Base-by-base conservation (phyloP, 2,113 vertebrate genomes). In the Triplophysa rosa region DNA sequence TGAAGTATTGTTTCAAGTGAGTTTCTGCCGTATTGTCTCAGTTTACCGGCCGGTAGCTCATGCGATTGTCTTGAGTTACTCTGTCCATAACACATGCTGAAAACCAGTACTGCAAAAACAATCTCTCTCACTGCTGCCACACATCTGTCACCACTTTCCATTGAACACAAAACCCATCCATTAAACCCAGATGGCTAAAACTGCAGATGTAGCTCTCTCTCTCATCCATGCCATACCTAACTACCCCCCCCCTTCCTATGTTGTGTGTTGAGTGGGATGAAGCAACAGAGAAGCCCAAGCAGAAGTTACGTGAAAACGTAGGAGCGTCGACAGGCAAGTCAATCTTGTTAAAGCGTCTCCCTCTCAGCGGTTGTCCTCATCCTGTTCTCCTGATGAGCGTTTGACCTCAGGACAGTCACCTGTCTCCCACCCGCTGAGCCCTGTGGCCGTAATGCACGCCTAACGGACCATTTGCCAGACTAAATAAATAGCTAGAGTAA, bases 51-150 rank as follows among this genome's bases (percentile, higher is more conserved):
- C 29, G 82, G 86, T 88, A 86, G 79, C 80, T 67, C 83, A 52
- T 52, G 81, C 80, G 73, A 82, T 78, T 68, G 79, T 75, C 64
- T 45, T 63, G 77, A 86, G 84, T 83, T 85, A 86, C 85, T 84
- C 82, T 67, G 78, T 84, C 81, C 84, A 84, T 82, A 85, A 87
- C 78, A 80, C 80, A 47, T 65, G 40, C 61, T 56, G 77, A 88
- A 87, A 90, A 89, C 91, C 89, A 84, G 65, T 9, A 88, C 90
- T 91, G 90, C 84, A 86, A 89, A 92, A 89, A 82, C 82, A 88
- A 91, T 93, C 86, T 87, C 63, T 90, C 78, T 23, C 19, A 7
- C 61, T 62, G 76, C 66, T 79, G 81, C 73, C 85, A 85, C 83
- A 80, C 59, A 65, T 78, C 84, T 86, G 85, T 88, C 86, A 85